phyloP scores from a whole-genome alignment of 2,888 invertebrate genomes.

The Marasmarcha lunaedactyla region DNA sequence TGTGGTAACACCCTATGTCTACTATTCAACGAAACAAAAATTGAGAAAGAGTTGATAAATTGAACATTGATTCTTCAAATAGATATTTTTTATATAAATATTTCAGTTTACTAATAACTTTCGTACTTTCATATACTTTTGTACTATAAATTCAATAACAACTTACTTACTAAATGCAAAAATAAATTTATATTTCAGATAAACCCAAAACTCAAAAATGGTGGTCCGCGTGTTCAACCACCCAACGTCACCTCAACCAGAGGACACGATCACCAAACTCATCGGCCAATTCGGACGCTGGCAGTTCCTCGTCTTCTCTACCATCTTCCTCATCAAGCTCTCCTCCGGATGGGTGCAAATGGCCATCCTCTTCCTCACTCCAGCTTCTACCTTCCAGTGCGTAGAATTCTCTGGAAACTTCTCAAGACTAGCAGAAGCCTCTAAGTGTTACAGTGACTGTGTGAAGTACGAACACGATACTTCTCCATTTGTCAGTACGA shows the following conservation, averaged over 20 bases:
- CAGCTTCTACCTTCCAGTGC: slow-evolving; percentile 69
- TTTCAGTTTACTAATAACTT: too few species aligned
- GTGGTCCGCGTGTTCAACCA: too few species aligned
- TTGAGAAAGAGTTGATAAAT: too few species aligned
- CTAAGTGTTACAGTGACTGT: slow-evolving; percentile 67
- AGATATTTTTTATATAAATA: too few species aligned
- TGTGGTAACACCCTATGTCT: too few species aligned
- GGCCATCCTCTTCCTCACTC: slow-evolving; percentile 79
- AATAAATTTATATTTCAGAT: too few species aligned
- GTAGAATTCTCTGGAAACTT: slow-evolving; percentile 29
- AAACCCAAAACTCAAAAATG: too few species aligned
- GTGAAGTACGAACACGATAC: slow-evolving; percentile 69
- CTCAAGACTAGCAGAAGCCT: slow-evolving; percentile 34
- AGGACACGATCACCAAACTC: slow-evolving; percentile 41
- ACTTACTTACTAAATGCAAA: too few species aligned
- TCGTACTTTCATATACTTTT: too few species aligned
- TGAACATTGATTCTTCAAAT: too few species aligned
- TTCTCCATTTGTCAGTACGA: slow-evolving; percentile 75
- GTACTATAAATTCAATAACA: too few species aligned
- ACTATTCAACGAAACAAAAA: too few species aligned
- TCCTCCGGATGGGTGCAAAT: slow-evolving; percentile 85
- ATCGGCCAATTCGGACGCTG: slow-evolving; percentile 73
- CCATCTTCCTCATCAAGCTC: slow-evolving; percentile 77
- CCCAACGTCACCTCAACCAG: slow-evolving; percentile 18
- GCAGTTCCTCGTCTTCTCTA: slow-evolving; percentile 75